phyloP scores from a whole-genome alignment of 1,140 invertebrate genomes.

The Cylas formicarius region DNA sequence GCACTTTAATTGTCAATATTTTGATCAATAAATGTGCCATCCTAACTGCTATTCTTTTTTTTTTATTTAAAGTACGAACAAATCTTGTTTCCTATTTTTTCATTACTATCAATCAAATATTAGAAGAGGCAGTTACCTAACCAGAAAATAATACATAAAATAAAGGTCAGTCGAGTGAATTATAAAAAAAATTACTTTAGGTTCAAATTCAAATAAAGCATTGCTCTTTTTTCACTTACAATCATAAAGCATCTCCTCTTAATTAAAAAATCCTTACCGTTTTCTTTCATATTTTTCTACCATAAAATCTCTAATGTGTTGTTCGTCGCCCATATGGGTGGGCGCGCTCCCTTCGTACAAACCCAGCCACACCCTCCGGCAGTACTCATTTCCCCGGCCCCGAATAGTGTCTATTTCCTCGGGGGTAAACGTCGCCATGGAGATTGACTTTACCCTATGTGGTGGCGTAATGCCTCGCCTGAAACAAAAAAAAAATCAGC shows the following conservation, averaged over 20 bases:
- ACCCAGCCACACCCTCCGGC: constrained; percentile 83
- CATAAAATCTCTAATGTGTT: constrained; percentile 85
- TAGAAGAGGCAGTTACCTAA: too few species aligned
- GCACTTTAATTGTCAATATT: too few species aligned
- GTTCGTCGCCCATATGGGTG: constrained; percentile 74
- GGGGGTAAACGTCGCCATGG: constrained; percentile 93
- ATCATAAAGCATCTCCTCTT: too few species aligned
- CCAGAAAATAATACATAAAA: constrained; percentile 3
- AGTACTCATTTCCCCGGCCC: constrained; percentile 88
- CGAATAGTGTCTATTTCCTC: constrained; percentile 93
- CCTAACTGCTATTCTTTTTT: too few species aligned
- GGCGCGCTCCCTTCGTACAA: constrained; percentile 56
- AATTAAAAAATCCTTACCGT: constrained; percentile 47
- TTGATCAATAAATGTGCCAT: too few species aligned
- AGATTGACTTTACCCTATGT: constrained; percentile 96
- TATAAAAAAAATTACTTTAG: too few species aligned
- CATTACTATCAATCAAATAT: too few species aligned
- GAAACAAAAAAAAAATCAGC: constrained; percentile 47
- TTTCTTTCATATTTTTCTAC: constrained; percentile 90
- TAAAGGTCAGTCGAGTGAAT: too few species aligned
- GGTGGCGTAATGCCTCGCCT: constrained; percentile 95
- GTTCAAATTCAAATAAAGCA: too few species aligned
- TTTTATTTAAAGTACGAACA: too few species aligned
- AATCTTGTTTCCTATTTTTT: too few species aligned
- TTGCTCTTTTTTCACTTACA: too few species aligned